Evolutionary conservation across 2,888 invertebrate species (phyloP), one percentile per base, ranked within the genome.

Genomic region (Drosophila greeni): DNA sequence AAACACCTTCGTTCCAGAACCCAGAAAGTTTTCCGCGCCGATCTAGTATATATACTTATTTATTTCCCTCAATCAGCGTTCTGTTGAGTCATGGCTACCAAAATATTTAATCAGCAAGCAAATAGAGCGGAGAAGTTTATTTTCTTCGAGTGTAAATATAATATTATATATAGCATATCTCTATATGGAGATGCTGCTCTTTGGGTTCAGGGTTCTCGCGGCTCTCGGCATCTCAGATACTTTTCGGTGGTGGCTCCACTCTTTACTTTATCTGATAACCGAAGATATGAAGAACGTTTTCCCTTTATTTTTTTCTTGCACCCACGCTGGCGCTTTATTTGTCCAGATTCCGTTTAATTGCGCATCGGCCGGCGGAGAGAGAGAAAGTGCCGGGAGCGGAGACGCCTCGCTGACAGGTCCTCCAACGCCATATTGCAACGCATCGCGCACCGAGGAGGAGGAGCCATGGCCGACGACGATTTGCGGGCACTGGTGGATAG

Each of bases 401-500:
- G 62, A 62, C 62, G 49, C 62, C 51, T 48, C 33, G 60, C 57
- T 73, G 73, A 75, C 64, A 78, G 73, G 66, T 37, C 59, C 45
- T 29, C 45, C 24, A 42, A 7, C 14, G 26, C 29, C 45, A 60
- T 62, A 64, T 62, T 62, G 64, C 62, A 52, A n/a, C 56, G 37
- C 39, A 42, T 20, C 26, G 31, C 40, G 16, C 40, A 42, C n/a
- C 31, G 31, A 16, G 24, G 23, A 43, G 18, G 18, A 37, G 8
- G 9, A 26, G 8, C 12, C 29, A 86, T 86, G 86, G 79, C 79
- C 23, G 72, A 75, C 39, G 69, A 77, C 45, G 85, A 86, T 65
- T 68, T 84, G 64, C 72, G 72, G 54, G 76, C 82, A 3, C 56
- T 86, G 57, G 77, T 86, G 54, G 80, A 82, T 54, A 80, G 76